Evolutionary conservation across 2,797 vertebrate genomes (phyloP), one percentile per base, ranked within the genome.

Genomic region (Amphiprion clarkii): DNA sequence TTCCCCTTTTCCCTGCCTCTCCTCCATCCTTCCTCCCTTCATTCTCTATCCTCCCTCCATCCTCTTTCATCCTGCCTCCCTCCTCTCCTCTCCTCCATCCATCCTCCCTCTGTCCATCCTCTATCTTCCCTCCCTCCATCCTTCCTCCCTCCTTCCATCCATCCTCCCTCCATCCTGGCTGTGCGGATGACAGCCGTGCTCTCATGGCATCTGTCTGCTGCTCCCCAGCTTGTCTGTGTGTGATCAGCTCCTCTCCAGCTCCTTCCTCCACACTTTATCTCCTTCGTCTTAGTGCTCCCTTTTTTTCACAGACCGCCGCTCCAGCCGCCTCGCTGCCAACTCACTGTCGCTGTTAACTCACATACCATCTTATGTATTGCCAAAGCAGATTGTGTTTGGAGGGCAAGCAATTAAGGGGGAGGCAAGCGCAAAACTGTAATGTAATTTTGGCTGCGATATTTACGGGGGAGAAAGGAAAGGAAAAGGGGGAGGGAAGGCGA

Each of bases 331-430:
- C 63, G 80, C 90, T 95, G 95, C 95, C 95, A 95, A 94, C 90
- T 95, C 93, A 89, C 94, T 95, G 94, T 94, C 94, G 94, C 94
- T 94, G 94, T 95, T 95, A 95, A 95, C 95, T 95, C 93, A 89
- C 93, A 93, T 90, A 94, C 91, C 94, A 95, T 95, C 92, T 95
- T 94, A 95, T 95, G 94, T 95, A 94, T 94, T 95, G 95, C 95
- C 95, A 95, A 94, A 95, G 94, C 95, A 96, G 95, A 95, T 96
- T 96, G 95, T 95, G 94, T 95, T 96, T 95, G 94, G 95, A 95
- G 95, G 95, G 95, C 95, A 95, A 94, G 95, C 94, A 96, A 96
- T 96, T 95, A 96, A 95, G 95, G 93, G 92, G 92, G 92, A 93
- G 94, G 91, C 91, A 92, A 92, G 89, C 94, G 87, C 88, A 95